Conservation (phyloP, 2,888 invertebrate species). For the Cryptocheilus praepositus region DNA sequence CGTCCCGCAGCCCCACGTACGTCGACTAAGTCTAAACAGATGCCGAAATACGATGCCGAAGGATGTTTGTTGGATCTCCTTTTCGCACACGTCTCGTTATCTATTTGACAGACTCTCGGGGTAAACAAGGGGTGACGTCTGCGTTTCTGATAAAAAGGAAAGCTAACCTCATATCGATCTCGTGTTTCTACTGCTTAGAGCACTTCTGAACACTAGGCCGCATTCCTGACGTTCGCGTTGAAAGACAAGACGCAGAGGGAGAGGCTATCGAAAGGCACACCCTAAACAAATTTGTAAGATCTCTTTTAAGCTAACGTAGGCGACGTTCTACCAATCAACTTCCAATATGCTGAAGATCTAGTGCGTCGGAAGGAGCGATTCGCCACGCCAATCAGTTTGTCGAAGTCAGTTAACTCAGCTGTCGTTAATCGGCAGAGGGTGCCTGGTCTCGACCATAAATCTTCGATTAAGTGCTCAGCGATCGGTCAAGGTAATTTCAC, state of each 20-base stretch:
- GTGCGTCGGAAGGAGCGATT: not conserved
- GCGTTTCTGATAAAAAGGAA: too few species aligned
- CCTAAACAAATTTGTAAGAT: not conserved
- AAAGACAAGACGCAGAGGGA: too few species aligned
- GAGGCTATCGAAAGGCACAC: too few species aligned
- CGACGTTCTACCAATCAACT: too few species aligned
- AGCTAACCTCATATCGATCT: not conserved
- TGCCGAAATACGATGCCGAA: conserved; percentile 70
- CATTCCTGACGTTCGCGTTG: too few species aligned
- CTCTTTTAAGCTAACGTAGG: too few species aligned
- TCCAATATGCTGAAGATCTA: not conserved
- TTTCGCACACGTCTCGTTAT: conserved; percentile 37
- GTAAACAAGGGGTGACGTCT: conserved; percentile 25
- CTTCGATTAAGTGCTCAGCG: conserved; percentile 73
- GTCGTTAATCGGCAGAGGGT: not conserved
- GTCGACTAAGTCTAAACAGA: conserved; percentile 63
- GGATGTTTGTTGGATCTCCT: conserved; percentile 58
- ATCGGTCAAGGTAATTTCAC: conserved; percentile 72
- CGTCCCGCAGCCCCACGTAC: conserved; percentile 22
- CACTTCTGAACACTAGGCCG: too few species aligned
- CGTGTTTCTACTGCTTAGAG: not conserved
- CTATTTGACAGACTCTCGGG: conserved; percentile 40
- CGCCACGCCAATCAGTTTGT: not conserved
- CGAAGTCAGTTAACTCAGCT: not conserved
- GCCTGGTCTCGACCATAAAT: conserved; percentile 64